phyloP scores from a whole-genome alignment of 2,797 vertebrate species.

The Sebastolobus alascanus region DNA sequence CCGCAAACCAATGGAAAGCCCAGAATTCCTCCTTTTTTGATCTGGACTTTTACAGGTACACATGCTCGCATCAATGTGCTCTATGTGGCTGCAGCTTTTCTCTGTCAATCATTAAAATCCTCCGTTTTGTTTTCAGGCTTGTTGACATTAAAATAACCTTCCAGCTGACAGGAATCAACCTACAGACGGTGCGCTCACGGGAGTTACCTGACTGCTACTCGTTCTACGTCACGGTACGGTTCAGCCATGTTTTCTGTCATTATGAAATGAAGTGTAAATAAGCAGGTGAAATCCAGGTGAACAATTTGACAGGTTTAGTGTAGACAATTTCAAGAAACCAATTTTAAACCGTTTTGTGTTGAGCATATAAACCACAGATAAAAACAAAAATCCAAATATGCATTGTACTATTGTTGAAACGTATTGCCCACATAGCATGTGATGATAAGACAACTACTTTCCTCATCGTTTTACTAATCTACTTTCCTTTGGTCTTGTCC shows the following conservation, averaged over 20 bases:
- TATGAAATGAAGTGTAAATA: not conserved
- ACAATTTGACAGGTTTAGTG: not conserved
- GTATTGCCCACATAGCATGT: not conserved
- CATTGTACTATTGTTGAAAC: not conserved
- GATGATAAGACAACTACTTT: not conserved
- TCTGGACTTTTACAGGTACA: conserved; percentile 84
- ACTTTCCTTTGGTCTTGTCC: conserved; percentile 40
- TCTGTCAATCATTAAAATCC: not conserved
- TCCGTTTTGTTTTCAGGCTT: conserved; percentile 82
- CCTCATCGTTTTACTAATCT: not conserved
- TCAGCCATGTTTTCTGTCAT: not conserved
- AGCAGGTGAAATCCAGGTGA: not conserved
- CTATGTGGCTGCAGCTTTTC: not conserved
- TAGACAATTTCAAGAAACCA: not conserved
- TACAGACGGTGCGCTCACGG: conserved; percentile 90
- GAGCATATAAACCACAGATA: not conserved
- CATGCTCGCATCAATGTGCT: not conserved
- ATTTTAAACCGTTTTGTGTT: not conserved
- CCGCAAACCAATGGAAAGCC: conserved; percentile 63
- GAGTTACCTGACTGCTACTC: conserved; percentile 95
- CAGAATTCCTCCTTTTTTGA: conserved; percentile 82
- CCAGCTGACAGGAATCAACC: conserved; percentile 92
- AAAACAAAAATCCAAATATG: not conserved
- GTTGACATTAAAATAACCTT: conserved; percentile 91
- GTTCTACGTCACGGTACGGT: conserved; percentile 90